Evolutionary conservation across 1,140 invertebrate species (phyloP).

Genomic region (Anastatus disparis): DNA sequence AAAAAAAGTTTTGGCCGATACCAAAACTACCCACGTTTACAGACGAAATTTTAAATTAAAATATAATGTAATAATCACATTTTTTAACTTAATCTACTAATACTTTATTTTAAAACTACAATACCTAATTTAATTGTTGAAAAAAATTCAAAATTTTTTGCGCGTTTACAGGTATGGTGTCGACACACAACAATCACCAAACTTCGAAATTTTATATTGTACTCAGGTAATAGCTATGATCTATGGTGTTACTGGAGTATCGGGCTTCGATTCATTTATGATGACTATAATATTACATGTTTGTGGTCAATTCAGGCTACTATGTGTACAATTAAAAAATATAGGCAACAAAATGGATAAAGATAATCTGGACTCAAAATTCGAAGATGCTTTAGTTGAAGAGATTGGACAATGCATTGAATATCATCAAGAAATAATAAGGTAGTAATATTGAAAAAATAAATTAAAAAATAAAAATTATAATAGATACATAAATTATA

Average conservation of each 20-base stretch:
- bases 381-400: slow-evolving; percentile 6
- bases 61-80: too few species aligned
- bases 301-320: slow-evolving; percentile 42
- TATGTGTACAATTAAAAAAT: slow-evolving; percentile 1
- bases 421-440: neutral
- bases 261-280: slow-evolving; percentile 7
- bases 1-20: too few species aligned
- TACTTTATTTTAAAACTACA: neutral
- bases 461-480: too few species aligned
- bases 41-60: too few species aligned
- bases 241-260: neutral
- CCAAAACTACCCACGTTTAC: too few species aligned
- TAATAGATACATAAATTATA: too few species aligned
- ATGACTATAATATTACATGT: slow-evolving; percentile 42
- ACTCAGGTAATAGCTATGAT: neutral
- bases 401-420: slow-evolving; percentile 9
- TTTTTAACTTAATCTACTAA: too few species aligned
- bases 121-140: too few species aligned
- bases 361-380: too few species aligned
- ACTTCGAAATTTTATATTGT: slow-evolving; percentile 2
- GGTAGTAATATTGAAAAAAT: neutral
- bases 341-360: neutral
- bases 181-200: slow-evolving; percentile 4
- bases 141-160: too few species aligned
- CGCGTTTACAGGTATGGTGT: slow-evolving; percentile 28